Evolutionary conservation across 2,797 vertebrate genomes (phyloP).

Genomic region (Hirundo rustica): DNA sequence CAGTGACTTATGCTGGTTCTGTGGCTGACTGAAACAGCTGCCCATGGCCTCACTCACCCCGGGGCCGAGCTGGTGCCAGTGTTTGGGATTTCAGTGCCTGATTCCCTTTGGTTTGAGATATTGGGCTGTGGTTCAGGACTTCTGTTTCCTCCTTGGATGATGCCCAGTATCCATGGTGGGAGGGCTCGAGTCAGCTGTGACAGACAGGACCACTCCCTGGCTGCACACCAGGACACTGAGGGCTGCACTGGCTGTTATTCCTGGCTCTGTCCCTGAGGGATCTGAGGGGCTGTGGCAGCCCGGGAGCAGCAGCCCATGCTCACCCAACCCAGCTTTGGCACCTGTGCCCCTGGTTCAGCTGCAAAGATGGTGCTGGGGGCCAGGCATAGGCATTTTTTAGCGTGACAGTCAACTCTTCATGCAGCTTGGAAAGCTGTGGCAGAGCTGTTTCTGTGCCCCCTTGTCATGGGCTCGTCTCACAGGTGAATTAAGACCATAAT

Average conservation of each 20-base stretch:
- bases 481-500: neutral
- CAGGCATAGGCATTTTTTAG: neutral
- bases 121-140: neutral
- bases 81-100: neutral
- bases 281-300: neutral
- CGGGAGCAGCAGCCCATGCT: neutral
- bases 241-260: neutral
- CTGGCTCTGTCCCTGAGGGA: neutral
- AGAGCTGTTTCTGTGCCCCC: neutral
- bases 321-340: neutral
- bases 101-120: neutral
- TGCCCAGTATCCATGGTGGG: neutral
- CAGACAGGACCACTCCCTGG: neutral
- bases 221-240: rapidly evolving
- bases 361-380: neutral
- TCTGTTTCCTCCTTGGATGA: neutral
- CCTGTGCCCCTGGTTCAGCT: neutral
- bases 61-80: neutral
- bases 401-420: neutral
- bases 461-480: neutral
- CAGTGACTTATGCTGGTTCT: neutral
- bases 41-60: rapidly evolving
- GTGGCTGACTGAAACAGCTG: neutral
- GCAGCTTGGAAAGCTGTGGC: neutral
- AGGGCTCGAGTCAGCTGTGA: neutral